Base-by-base conservation (phyloP, 2,888 invertebrate species). In the Euplexia lucipara region DNA sequence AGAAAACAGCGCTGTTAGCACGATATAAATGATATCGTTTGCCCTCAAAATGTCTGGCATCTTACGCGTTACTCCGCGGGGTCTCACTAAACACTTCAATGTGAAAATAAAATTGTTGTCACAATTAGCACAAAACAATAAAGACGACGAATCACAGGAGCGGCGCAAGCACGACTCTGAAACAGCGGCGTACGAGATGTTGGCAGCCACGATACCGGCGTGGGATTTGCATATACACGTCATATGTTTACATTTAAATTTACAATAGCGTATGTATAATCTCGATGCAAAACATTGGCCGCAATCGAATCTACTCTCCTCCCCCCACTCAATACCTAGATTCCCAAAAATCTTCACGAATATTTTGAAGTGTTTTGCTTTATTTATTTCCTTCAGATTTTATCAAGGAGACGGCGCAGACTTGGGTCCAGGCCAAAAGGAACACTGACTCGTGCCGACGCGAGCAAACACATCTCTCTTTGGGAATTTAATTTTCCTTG, bases 341-440 rank as follows among this genome's bases (percentile, higher is more conserved):
- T 49, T 48, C 65, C 66, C 58, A 59, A 78, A 79, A 77, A 78
- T 74, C 59, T 65, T 61, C 49, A 73, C 66, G 73, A 85, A 87
- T 85, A 85, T 89, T 88, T 86, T 78, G 72, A 84, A 82, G 79
- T 82, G 65, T 86, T 75, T 87, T 85, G 81, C 70, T 77, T 79
- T 75, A 81, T 78, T 78, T 75, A 80, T 83, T 85, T 86, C 72
- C 73, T 83, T 73, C 66, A 79, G 81, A 85, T 86, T 86, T 81
- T 84, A 88, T 89, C 86, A 86, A 90, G 86, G 86, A 87, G 83
- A 84, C 84, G 77, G 73, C 81, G 74, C 75, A 78, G 85, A 87
- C 83, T 94, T 93, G 93, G 93, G 83, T 67, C 51, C 45, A 60
- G 67, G 91, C 93, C 94, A 93, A 92, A 84, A 85, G 83, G 86